Evolutionary conservation across 2,888 invertebrate species (phyloP), one percentile per base, ranked within the genome.

Genomic region (Lasioglossum marginatum): DNA sequence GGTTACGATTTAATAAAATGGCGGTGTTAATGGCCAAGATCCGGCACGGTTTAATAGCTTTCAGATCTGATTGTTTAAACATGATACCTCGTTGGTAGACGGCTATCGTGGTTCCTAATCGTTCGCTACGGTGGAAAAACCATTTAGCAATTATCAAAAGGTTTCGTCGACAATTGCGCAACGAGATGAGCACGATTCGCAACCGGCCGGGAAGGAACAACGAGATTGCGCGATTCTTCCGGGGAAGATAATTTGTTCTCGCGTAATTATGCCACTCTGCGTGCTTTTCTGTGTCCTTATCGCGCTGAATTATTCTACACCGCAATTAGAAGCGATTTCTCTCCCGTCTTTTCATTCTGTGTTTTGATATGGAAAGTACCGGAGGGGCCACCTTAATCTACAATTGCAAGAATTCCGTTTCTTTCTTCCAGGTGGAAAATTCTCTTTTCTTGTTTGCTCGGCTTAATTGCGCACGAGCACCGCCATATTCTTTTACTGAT

Each of bases 111-210:
- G 52, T 52, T 52, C 23, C 23, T 52, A 52, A 52, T 23, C 52
- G 52, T 70, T 75, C 57, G 23, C 19, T 31, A 37, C 66, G 48
- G n/a, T n/a, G 37, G 68, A 37, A 48, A 68, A 68, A 68, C 52
- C 66, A 48, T 68, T n/a, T 19, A 14, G 27, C 10, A 68, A 43
- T 68, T 68, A 77, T 77, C 52, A 48, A 37, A 37, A 48, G 68
- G 37, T 77, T 68, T 68, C 52, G 77, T 77, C 68, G 68, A 34
- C 77, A 12, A 37, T 77, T 77, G 48, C 77, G 68, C 48, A 77
- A 68, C 77, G 37, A 68, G 68, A 34, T 19, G 72, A 27, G 37
- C 48, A 37, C 23, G 37, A 68, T 66, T 31, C 40, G 75, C 31
- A 40, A 27, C 75, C 57, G 5, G 63, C 31, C 31, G 66, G n/a